Conservation (phyloP, 1,140 invertebrate genomes). For the Theocolax elegans region DNA sequence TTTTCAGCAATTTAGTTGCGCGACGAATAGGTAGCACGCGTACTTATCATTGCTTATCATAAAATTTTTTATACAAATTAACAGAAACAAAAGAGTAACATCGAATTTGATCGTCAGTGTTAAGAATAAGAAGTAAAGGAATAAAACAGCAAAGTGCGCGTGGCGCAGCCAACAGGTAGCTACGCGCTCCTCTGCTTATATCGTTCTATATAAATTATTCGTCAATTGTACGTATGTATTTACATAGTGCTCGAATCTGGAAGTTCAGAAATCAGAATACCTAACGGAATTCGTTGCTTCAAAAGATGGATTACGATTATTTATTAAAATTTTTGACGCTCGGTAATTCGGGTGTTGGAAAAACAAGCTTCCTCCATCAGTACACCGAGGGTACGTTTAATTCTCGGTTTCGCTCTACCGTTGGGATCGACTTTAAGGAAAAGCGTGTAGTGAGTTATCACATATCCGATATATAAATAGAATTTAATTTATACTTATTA, state of each 20-base stretch:
- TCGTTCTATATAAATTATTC: neutral
- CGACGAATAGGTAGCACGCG: too few relatives aligned
- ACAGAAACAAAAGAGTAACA: too few relatives aligned
- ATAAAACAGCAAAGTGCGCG: too few relatives aligned
- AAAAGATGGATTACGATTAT: conserved; percentile 91
- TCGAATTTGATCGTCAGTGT: too few relatives aligned
- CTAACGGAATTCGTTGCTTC: too few relatives aligned
- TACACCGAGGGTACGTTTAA: conserved; percentile 95
- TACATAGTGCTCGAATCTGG: neutral
- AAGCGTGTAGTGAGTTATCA: conserved; percentile 85
- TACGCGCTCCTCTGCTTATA: neutral
- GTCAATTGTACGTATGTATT: neutral
- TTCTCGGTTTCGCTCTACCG: conserved; percentile 94
- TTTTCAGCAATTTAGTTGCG: too few relatives aligned
- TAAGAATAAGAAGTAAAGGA: too few relatives aligned
- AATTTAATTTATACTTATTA: too few relatives aligned
- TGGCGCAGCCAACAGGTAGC: conserved; percentile 7
- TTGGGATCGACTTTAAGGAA: conserved; percentile 97
- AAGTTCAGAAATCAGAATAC: too few relatives aligned
- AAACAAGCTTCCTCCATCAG: conserved; percentile 93
- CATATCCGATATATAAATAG: neutral
- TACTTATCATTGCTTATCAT: too few relatives aligned
- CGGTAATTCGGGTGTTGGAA: conserved; percentile 93
- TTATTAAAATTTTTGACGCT: conserved; percentile 95
- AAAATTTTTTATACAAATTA: too few relatives aligned